A percentile compares a stretch with the other conserved stretches of the same genome.
phyloP scores from a whole-genome alignment of 2,113 vertebrate species.

The Xyliphius kryptos region DNA sequence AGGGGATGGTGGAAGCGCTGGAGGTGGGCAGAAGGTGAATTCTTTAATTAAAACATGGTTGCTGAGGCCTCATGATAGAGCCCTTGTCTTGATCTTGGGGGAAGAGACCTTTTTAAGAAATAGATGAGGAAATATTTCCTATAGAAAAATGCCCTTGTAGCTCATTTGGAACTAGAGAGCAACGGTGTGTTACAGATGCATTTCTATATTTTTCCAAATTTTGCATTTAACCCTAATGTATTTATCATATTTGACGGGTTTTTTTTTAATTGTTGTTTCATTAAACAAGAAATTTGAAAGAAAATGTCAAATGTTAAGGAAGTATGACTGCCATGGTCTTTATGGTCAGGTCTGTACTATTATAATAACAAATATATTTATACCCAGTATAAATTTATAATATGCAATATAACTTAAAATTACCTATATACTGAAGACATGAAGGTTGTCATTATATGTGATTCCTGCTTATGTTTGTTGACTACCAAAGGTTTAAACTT shows the following conservation, averaged over 20 bases:
- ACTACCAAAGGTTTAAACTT: too few species aligned
- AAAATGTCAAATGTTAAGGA: too few species aligned
- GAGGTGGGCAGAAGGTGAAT: constrained; percentile 24
- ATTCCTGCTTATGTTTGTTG: too few species aligned
- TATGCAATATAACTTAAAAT: too few species aligned
- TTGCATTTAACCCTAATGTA: not conserved
- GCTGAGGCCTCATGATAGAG: constrained; percentile 6
- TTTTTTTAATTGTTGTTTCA: not conserved
- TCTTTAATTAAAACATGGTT: constrained; percentile 33
- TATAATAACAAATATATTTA: too few species aligned
- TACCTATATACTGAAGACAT: too few species aligned
- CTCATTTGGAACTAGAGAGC: not conserved
- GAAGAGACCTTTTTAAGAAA: constrained; percentile 19
- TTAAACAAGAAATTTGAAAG: not conserved
- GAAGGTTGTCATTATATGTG: too few species aligned
- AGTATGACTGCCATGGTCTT: too few species aligned
- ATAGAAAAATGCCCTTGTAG: constrained; percentile 6
- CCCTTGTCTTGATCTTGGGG: constrained; percentile 6
- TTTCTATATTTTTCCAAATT: too few species aligned
- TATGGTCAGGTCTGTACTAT: too few species aligned
- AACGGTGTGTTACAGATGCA: too few species aligned
- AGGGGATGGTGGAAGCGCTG: constrained; percentile 17
- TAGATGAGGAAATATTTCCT: constrained; percentile 5
- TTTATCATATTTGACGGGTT: not conserved
- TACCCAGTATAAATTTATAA: too few species aligned